A percentile compares a stretch with the other conserved stretches of the same genome.
Evolutionary conservation across 2,113 vertebrate species (phyloP).

Genomic region (Dunckerocampus dactyliophorus): DNA sequence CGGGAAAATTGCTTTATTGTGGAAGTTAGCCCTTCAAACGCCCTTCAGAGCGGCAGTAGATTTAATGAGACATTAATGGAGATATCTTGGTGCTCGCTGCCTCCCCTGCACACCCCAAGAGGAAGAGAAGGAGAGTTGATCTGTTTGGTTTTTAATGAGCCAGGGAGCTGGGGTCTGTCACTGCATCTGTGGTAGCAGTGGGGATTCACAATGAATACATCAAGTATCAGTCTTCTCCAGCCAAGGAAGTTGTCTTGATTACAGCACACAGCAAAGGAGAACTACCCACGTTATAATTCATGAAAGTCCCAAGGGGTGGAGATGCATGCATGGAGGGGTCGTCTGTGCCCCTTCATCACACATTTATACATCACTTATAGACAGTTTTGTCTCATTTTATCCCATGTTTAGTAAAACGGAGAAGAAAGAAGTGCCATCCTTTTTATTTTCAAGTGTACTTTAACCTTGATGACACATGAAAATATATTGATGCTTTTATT

Average conservation of each 20-base stretch:
- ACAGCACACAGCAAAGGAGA: constrained; percentile 13
- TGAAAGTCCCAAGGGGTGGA: neutral
- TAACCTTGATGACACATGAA: constrained; percentile 31
- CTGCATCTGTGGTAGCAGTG: constrained; percentile 24
- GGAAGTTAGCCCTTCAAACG: constrained; percentile 49
- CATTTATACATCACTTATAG: constrained; percentile 25
- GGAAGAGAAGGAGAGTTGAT: constrained; percentile 22
- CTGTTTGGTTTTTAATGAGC: constrained; percentile 61
- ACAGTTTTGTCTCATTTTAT: constrained; percentile 13
- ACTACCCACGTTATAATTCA: constrained; percentile 11
- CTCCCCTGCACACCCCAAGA: constrained; percentile 24
- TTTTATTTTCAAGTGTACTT: constrained; percentile 13
- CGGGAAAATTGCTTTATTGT: constrained; percentile 45
- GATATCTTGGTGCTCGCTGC: constrained; percentile 33
- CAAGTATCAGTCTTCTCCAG: constrained; percentile 25
- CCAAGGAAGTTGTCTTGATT: constrained; percentile 16
- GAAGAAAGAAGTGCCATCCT: constrained; percentile 8
- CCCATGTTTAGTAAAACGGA: constrained; percentile 14
- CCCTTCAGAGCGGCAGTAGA: constrained; percentile 42
- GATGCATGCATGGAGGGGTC: constrained; percentile 3
- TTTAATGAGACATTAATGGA: constrained; percentile 63
- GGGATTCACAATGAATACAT: constrained; percentile 38
- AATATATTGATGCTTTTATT: constrained; percentile 12
- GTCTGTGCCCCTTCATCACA: constrained; percentile 25
- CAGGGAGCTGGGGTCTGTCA: constrained; percentile 37